A percentile compares a stretch with the other conserved stretches of the same genome.
Conservation (phyloP, 2,113 vertebrate genomes). For the Chrysemys picta region DNA sequence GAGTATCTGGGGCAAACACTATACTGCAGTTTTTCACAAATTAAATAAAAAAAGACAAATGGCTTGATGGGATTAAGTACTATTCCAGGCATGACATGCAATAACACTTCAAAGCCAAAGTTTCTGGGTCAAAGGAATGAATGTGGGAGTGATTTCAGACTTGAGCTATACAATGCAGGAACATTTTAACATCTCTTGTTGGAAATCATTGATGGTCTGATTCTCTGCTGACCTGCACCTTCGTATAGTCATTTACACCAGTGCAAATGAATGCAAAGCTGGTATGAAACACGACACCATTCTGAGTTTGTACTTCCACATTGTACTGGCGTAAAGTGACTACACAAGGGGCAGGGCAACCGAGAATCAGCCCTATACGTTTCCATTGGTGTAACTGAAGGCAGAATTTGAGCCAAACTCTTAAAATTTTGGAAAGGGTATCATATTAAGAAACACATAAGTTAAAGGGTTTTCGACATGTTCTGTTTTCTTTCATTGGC, state of each 20-base stretch:
- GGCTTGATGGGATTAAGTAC: constrained; percentile 20
- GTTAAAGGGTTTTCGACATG: neutral
- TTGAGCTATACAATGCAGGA: neutral
- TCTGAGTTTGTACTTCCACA: neutral
- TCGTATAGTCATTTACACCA: neutral
- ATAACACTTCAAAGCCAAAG: neutral
- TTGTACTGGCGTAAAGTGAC: neutral
- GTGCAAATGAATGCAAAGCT: neutral
- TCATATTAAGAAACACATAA: neutral
- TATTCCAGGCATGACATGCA: neutral
- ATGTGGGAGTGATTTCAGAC: neutral
- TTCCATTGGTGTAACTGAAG: neutral
- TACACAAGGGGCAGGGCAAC: neutral
- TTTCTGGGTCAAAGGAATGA: constrained; percentile 33
- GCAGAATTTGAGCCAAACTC: neutral
- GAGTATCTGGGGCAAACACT: neutral
- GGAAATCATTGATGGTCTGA: neutral
- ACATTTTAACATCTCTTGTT: neutral
- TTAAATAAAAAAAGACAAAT: constrained; percentile 13
- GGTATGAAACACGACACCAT: neutral
- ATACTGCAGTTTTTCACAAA: neutral
- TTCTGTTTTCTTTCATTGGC: neutral
- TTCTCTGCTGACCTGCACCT: neutral
- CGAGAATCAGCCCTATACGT: neutral
- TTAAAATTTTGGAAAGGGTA: neutral